Base-by-base conservation (phyloP, 2,797 vertebrate genomes). In the Neoniphon sammara region DNA sequence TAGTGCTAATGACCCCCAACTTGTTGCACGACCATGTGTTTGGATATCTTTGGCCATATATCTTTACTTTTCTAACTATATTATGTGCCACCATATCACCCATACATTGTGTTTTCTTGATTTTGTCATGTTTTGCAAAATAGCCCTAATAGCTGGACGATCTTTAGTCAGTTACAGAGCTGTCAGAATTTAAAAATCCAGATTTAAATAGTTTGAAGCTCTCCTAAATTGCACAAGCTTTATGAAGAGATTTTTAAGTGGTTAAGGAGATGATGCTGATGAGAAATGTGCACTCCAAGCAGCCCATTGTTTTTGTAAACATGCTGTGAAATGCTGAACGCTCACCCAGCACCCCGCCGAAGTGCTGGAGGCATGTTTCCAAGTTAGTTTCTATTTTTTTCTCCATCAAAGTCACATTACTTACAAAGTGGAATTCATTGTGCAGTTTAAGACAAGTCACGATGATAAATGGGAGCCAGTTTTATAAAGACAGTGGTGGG, bases 71-170 rank as follows among this genome's bases (percentile, higher is more conserved):
- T 57, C 59, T 75, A 52, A 44, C 44, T 44, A 59, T 76, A 34
- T 78, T 82, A 58, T 69, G 70, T 84, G 77, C 80, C 78, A 72
- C 82, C 76, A 60, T 66, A n/a, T 11, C 60, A 65, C n/a, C n/a
- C 62, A 52, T 27, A 15, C 18, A 49, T 27, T 47, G n/a, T 11
- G 44, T 42, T 23, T 60, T 21, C 25, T 77, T 25, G 46, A 21
- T 39, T 58, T 60, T 34, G 21, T 73, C 36, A 17, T 68, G 54
- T 53, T 71, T 84, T 75, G 63, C 56, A 78, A 81, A 81, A 69
- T 78, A 57, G 64, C 18, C 65, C 66, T 27, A 11, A 58, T 63
- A 62, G 70, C 57, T 55, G 49, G 66, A 70, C 60, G 7, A 57
- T 57, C 21, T 68, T 49, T 0, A 36, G 39, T 69, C 27, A 47